Evolutionary conservation across 2,888 invertebrate species (phyloP), one percentile per base, ranked within the genome.

Genomic region (Teleogryllus oceanicus): DNA sequence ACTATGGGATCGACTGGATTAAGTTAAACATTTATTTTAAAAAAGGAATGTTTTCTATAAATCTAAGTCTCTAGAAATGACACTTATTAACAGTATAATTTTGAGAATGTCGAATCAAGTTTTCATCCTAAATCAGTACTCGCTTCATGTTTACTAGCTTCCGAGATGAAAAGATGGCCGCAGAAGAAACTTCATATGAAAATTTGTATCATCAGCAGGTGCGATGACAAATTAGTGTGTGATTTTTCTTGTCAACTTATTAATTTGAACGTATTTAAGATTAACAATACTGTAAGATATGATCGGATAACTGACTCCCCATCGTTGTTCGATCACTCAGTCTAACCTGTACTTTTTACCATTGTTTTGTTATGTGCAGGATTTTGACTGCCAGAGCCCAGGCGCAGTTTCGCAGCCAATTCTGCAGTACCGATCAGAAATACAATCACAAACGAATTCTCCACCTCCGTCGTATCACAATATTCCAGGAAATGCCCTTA

Each of bases 401-500:
- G 79, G 50, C 50, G 49, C 77, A 76, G 77, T 78, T 78, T 80
- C 80, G 75, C 80, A 80, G 51, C 80, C 80, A 77, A 81, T 81
- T 81, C 79, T 76, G 20, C 80, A 77, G 51, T 51, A 37, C n/a
- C 80, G 78, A 24, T 77, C 20, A 50, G 78, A 76, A 37, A 24
- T 20, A 50, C 81, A 78, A 51, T 79, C 80, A 76, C 79, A 81
- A 74, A 51, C 78, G n/a, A 80, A 21, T 74, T 75, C 85, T 18
- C 86, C 86, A 77, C 85, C 86, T 74, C 85, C 87, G 11, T 84
- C 85, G 3, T 85, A 85, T 80, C 84, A 84, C 80, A 85, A 85
- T 80, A 84, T 86, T 50, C 81, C 80, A 49, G 80, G 82, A 74
- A 82, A 78, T n/a, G 80, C 80, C 74, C 21, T 85, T 83, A 49